phyloP scores from a whole-genome alignment of 2,888 invertebrate species.

The Cryptocephalus moraei region DNA sequence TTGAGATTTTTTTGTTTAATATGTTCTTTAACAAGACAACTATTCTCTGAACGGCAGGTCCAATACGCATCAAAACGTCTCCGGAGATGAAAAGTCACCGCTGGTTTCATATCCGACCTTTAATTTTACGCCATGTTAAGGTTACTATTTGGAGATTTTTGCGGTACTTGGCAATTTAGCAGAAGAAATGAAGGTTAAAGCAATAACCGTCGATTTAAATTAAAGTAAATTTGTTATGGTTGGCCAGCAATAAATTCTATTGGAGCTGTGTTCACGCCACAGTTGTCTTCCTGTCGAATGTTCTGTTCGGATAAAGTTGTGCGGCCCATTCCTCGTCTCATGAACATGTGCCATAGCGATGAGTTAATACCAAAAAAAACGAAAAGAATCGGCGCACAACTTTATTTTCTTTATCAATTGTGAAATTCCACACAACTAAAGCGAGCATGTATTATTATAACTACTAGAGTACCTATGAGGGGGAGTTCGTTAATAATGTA shows the following conservation, averaged over 20 bases:
- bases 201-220: no score
- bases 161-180: no score
- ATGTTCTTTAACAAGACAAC: not conserved
- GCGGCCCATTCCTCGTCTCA: slow-evolving; percentile 7
- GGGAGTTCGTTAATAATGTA: slow-evolving; percentile 30
- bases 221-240: no score
- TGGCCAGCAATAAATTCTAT: not conserved
- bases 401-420: slow-evolving; percentile 4
- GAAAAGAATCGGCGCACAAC: slow-evolving; percentile 7
- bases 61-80: no score
- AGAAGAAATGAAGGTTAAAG: no score
- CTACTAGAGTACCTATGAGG: slow-evolving; percentile 41
- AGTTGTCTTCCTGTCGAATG: slow-evolving; percentile 4
- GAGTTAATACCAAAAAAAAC: slow-evolving; percentile 20
- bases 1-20: slow-evolving; percentile 7
- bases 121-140: no score
- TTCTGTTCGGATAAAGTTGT: slow-evolving; percentile 13
- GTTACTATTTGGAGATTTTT: no score
- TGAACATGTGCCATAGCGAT: slow-evolving; percentile 22
- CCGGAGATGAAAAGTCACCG: no score
- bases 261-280: not conserved
- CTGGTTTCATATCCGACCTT: no score
- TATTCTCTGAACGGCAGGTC: no score
- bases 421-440: slow-evolving; percentile 20
- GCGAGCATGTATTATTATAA: slow-evolving; percentile 17